Conservation (phyloP, 2,888 invertebrate genomes). For the Acanthoscelides obtectus region DNA sequence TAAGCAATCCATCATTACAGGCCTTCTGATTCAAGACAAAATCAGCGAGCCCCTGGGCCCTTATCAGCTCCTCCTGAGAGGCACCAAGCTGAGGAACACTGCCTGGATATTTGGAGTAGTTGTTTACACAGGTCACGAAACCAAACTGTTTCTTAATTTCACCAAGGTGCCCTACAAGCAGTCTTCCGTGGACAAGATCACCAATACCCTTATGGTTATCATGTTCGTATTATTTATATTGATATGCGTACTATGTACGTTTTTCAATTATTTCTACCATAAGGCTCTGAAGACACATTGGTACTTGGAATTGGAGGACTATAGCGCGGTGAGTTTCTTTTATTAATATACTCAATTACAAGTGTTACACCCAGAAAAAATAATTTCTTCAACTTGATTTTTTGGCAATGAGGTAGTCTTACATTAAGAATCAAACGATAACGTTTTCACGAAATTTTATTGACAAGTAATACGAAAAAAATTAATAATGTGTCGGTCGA, state of each 20-base stretch:
- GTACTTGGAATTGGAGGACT: constrained; percentile 58
- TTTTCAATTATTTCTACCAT: constrained; percentile 86
- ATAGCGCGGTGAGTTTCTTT: not conserved
- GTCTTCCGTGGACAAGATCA: constrained; percentile 87
- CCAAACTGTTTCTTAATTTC: constrained; percentile 95
- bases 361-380: no score
- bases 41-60: constrained; percentile 68
- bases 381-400: no score
- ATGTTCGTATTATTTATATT: constrained; percentile 86
- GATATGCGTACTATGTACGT: constrained; percentile 84
- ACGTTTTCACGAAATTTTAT: no score
- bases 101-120: constrained; percentile 92
- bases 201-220: constrained; percentile 90
- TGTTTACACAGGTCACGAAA: constrained; percentile 97
- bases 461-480: no score
- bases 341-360: no score
- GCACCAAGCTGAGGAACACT: constrained; percentile 94
- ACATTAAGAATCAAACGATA: no score
- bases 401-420: no score
- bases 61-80: constrained; percentile 90
- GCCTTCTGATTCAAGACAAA: not conserved
- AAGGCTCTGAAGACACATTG: constrained; percentile 59
- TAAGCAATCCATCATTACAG: no score
- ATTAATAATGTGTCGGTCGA: no score
- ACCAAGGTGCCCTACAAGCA: constrained; percentile 82